Evolutionary conservation across 2,888 invertebrate genomes (phyloP).

Genomic region (Hirudinaria manillensis): DNA sequence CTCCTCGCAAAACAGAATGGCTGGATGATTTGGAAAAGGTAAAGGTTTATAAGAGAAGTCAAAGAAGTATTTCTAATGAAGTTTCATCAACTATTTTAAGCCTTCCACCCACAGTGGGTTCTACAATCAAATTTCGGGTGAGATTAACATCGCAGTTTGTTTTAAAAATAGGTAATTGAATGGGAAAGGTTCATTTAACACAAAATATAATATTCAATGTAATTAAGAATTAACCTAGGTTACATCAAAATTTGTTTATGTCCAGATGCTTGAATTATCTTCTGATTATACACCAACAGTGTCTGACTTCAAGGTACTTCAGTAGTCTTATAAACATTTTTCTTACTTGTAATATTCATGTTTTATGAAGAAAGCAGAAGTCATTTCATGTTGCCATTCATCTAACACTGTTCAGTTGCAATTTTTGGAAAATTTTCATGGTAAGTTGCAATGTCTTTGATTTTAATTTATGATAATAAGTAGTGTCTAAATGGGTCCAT

Average conservation of each 20-base stretch:
- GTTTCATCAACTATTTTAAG: background rate
- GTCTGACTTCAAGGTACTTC: constrained; percentile 1
- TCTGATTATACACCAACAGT: background rate
- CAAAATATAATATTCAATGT: background rate
- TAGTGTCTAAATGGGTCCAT: background rate
- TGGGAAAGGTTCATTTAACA: background rate
- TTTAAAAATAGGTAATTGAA: too few species aligned
- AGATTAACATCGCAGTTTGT: background rate
- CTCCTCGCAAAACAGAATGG: background rate
- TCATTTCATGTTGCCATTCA: background rate
- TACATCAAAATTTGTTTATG: background rate
- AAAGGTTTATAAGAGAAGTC: constrained; percentile 1
- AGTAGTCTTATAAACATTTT: background rate
- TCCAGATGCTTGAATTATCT: constrained; percentile 8
- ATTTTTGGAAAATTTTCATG: background rate
- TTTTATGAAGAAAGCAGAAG: constrained; percentile 1
- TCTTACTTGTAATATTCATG: background rate
- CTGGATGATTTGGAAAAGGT: background rate
- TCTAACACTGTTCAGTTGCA: background rate
- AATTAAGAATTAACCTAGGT: background rate
- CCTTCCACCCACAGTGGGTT: background rate
- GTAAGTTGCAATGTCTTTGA: background rate
- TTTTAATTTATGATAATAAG: background rate
- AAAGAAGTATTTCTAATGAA: background rate
- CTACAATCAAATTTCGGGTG: background rate